Evolutionary conservation across 1,140 invertebrate genomes (phyloP), one percentile per base, ranked within the genome.

Genomic region (Rhysida immarginata): DNA sequence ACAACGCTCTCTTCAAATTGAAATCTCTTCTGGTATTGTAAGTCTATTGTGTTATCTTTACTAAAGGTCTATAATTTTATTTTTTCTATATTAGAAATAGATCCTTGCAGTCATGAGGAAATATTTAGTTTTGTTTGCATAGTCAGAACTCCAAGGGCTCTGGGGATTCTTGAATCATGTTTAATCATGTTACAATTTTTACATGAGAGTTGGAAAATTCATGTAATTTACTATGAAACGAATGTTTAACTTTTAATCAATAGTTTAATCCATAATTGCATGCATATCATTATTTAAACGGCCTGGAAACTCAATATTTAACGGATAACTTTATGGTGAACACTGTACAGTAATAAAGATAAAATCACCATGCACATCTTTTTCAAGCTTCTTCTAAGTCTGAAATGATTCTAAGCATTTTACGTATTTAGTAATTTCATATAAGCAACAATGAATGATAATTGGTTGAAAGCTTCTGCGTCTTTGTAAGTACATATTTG

Each of bases 311-410:
- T n/a, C n/a, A n/a, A n/a, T n/a, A n/a, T n/a, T n/a, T n/a, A n/a
- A n/a, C n/a, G n/a, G n/a, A n/a, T n/a, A n/a, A n/a, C n/a, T n/a
- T 25, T 53, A 53, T 35, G 2, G 24, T 21, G 25, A 26, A 60
- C 23, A 20, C 42, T 57, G 23, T 16, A 14, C 56, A 26, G 18
- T n/a, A 2, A 21, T 18, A 21, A n/a, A 14, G 21, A 61, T 16
- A 25, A 25, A 42, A 20, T 26, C 23, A 41, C 24, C 24, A 57
- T 29, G 13, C 21, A 20, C n/a, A 23, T 21, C 57, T 59, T 26
- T 24, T 25, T 16, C 27, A 24, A 3, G 53, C 48, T 16, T 23
- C 13, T 35, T 50, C 27, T 11, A 42, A 26, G 23, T 26, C 46
- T 16, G 21, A 26, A n/a, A 18, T 25, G 27, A 50, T 25, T 23